Percentiles rank a stretch among this genome's conserved stretches.
Conservation (phyloP, 2,113 vertebrate genomes). For the Nerophis ophidion region DNA sequence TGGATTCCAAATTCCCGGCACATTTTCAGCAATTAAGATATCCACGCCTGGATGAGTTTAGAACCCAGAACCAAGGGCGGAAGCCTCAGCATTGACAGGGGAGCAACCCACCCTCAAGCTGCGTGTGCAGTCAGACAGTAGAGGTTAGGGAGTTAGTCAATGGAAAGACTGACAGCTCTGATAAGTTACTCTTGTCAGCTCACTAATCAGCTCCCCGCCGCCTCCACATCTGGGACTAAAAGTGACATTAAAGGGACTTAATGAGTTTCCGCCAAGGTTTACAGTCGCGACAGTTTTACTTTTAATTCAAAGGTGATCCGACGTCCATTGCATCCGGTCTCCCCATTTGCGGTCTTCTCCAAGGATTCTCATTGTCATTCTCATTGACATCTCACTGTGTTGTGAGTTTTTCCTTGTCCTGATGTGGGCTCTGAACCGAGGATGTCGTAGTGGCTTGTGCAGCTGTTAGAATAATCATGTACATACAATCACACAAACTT, state of each 20-base stretch:
- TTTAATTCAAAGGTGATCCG: not conserved
- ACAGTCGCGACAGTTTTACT: not conserved
- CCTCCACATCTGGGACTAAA: not conserved
- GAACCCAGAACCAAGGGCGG: not conserved
- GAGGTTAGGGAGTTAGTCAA: not conserved
- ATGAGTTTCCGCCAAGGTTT: not conserved
- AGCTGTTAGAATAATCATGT: too few relatives aligned
- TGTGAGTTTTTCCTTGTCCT: too few relatives aligned
- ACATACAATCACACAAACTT: too few relatives aligned
- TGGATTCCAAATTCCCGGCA: not conserved
- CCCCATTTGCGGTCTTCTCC: too few relatives aligned
- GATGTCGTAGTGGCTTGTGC: too few relatives aligned
- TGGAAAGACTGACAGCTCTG: not conserved
- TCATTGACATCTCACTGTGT: too few relatives aligned
- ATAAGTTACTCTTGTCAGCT: conserved; percentile 1
- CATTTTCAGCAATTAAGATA: not conserved
- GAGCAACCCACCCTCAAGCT: not conserved
- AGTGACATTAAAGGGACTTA: not conserved
- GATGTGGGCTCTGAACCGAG: too few relatives aligned
- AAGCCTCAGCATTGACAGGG: not conserved
- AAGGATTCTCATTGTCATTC: too few relatives aligned
- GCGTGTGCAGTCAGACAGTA: not conserved
- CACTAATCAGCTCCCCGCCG: not conserved
- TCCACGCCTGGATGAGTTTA: not conserved
- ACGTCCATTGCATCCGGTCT: too few relatives aligned